Conservation (phyloP, 2,888 invertebrate genomes). For the Caenorhabditis afra region DNA sequence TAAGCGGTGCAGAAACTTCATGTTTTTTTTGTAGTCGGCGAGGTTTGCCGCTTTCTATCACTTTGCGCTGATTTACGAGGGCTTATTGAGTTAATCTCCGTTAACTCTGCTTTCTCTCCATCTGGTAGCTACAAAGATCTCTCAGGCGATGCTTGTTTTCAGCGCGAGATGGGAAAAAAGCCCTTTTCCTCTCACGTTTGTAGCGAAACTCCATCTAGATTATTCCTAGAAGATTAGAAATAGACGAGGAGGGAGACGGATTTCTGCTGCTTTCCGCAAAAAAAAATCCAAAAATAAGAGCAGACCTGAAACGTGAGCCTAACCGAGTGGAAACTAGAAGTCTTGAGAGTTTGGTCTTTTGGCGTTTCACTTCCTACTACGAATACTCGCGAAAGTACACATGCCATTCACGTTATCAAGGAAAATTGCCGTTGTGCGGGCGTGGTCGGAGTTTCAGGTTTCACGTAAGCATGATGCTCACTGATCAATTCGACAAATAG, state of each 20-base stretch:
- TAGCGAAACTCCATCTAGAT: conserved; percentile 8
- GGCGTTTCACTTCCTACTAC: neutral
- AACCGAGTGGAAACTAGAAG: neutral
- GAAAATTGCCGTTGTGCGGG: conserved; percentile 8
- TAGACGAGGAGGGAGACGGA: too few relatives aligned
- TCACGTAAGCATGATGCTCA: conserved; percentile 33
- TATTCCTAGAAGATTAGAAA: conserved; percentile 9
- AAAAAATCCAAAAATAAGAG: conserved; percentile 5
- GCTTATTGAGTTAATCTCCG: conserved; percentile 1
- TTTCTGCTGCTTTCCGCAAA: too few relatives aligned
- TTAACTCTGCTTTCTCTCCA: neutral
- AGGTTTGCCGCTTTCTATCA: neutral
- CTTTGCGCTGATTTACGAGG: neutral
- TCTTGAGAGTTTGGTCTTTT: neutral
- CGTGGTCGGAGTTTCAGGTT: conserved; percentile 41
- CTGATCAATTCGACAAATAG: conserved; percentile 34
- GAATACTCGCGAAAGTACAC: neutral
- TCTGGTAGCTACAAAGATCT: neutral
- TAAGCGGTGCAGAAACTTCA: neutral
- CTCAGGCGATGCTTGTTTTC: conserved; percentile 1
- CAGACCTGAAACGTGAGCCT: neutral
- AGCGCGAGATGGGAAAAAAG: neutral
- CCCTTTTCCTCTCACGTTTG: neutral
- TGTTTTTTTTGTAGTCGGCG: neutral
- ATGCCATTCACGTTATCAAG: conserved; percentile 23